Evolutionary conservation across 2,888 invertebrate genomes (phyloP).

Genomic region (Calameuta filiformis): DNA sequence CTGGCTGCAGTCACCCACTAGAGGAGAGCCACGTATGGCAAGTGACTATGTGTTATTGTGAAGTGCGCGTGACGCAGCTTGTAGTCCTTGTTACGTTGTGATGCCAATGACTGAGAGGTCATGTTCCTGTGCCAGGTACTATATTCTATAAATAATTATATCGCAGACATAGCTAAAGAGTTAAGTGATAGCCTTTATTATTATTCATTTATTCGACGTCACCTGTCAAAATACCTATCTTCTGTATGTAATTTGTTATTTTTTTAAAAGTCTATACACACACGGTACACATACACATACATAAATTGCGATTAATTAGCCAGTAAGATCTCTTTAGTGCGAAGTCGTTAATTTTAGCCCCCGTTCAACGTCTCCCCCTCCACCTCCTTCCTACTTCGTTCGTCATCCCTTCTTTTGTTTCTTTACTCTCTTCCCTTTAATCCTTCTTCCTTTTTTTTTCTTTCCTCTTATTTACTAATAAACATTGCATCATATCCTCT

Average conservation of each 20-base stretch:
- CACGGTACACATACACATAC: background rate
- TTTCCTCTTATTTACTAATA: background rate
- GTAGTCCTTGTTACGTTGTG: slow-evolving; percentile 66
- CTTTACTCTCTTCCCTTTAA: background rate
- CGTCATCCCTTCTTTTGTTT: background rate
- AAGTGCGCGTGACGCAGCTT: slow-evolving; percentile 58
- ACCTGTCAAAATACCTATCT: slow-evolving; percentile 56
- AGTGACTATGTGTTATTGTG: slow-evolving; percentile 22
- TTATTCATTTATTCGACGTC: slow-evolving; percentile 52
- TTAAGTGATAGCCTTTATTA: slow-evolving; percentile 37
- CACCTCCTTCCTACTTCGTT: background rate
- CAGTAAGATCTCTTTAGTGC: slow-evolving; percentile 44
- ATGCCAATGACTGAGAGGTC: slow-evolving; percentile 66
- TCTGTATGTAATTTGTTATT: slow-evolving; percentile 66
- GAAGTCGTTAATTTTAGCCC: slow-evolving; percentile 32
- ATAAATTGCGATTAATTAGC: slow-evolving; percentile 52
- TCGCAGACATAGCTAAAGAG: slow-evolving; percentile 47
- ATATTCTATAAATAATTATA: slow-evolving; percentile 49
- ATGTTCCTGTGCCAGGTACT: slow-evolving; percentile 67
- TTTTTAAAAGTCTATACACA: slow-evolving; percentile 65
- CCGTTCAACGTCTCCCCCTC: slow-evolving; percentile 2
- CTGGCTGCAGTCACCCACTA: slow-evolving; percentile 61
- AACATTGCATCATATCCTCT: background rate
- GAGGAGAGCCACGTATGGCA: slow-evolving; percentile 18
- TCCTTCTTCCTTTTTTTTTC: background rate